These are phyloP conservation scores for Phylloscopus collybita DNA, from an alignment of 2,797 vertebrate species.

Conservation along the genomic window DNA sequence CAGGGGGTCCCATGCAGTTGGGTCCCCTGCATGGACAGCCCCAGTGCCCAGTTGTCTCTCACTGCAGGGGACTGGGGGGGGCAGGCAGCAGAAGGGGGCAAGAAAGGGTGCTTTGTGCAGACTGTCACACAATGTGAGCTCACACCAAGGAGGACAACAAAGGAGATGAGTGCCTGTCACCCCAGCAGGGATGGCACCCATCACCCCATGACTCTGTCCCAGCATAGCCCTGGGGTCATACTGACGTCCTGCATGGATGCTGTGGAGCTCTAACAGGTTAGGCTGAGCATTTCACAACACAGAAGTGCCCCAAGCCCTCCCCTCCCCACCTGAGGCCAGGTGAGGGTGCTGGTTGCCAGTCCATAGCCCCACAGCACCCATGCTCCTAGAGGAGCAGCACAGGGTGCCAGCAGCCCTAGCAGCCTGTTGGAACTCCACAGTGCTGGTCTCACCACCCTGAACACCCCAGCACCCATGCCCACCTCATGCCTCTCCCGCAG, in stretches of 20 bases:
- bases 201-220: not conserved
- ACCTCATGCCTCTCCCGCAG: not conserved
- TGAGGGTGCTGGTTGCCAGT: not conserved
- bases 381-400: not conserved
- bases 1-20: not conserved
- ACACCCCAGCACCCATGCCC: not conserved
- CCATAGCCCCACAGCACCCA: not conserved
- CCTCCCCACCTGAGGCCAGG: not conserved
- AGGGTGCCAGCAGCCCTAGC: not conserved
- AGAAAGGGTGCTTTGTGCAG: conserved; percentile 45
- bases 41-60: not conserved
- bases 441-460: not conserved
- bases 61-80: not conserved
- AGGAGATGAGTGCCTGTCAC: not conserved
- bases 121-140: conserved; percentile 26
- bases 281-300: not conserved
- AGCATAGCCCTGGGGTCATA: rapidly evolving
- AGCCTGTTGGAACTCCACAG: not conserved
- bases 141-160: conserved; percentile 12
- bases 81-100: not conserved
- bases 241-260: not conserved
- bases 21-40: not conserved
- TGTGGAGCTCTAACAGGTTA: not conserved
- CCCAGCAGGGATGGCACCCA: not conserved
- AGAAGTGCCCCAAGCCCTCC: not conserved